Percentiles rank a stretch among this genome's conserved stretches.
phyloP scores from a whole-genome alignment of 1,140 invertebrate species.

The Anoplophora glabripennis region DNA sequence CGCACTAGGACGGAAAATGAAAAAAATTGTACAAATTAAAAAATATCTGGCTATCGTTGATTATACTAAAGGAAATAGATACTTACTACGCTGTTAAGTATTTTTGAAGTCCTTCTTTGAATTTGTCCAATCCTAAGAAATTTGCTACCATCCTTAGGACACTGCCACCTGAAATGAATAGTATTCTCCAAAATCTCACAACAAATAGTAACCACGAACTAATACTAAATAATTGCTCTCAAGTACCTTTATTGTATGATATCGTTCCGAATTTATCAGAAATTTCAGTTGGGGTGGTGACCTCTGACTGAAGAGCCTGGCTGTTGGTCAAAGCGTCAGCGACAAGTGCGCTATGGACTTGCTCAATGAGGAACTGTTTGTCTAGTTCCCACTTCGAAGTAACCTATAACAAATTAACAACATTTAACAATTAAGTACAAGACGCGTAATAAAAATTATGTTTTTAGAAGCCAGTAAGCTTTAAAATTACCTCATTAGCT shows the following conservation, averaged over 20 bases:
- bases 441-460: neutral
- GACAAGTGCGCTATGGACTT: constrained; percentile 45
- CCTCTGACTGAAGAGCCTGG: constrained; percentile 44
- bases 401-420: constrained; percentile 15
- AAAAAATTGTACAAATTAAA: too few species aligned
- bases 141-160: constrained; percentile 76
- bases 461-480: neutral
- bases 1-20: too few species aligned
- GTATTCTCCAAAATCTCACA: too few species aligned
- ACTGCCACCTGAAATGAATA: too few species aligned
- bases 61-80: too few species aligned
- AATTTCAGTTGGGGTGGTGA: constrained; percentile 38
- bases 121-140: constrained; percentile 61
- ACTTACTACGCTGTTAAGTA: constrained; percentile 56
- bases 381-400: constrained; percentile 31
- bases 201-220: too few species aligned
- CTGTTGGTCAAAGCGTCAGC: constrained; percentile 29
- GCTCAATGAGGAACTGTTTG: constrained; percentile 50
- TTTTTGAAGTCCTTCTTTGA: constrained; percentile 57
- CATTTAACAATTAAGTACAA: neutral
- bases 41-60: too few species aligned
- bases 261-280: constrained; percentile 57
- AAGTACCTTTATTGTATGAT: constrained; percentile 62
- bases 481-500: constrained; percentile 15
- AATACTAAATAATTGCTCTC: neutral